Base-by-base conservation (phyloP, 1,140 invertebrate species). In the Cyclina sinensis region DNA sequence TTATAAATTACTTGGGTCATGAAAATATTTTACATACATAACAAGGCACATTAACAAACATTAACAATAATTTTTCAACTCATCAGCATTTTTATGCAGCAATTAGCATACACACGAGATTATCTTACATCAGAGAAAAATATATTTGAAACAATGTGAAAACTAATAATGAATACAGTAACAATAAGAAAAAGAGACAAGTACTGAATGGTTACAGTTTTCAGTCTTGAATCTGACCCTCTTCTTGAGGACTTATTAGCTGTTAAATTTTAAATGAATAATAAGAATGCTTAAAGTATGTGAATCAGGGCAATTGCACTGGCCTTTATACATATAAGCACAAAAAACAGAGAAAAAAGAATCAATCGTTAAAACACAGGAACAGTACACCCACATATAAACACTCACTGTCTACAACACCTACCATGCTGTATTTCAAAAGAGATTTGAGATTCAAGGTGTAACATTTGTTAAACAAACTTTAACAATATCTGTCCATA, bases 1-100 rank as follows among this genome's bases (percentile, higher is more conserved):
- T 78, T 48, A 78, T 78, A 78, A 78, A 78, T 78, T 78, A 78
- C 35, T 24, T 30, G 74, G 74, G 46, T 54, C 74, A 78, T 78
- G 74, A 78, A 78, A 78, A 78, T 78, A 78, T 78, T 51, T 78
- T 78, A 78, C 74, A 78, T 30, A 78, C 70, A 74, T 48, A 78
- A 51, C 65, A 70, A 37, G 0, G 54, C 37, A 78, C 30, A 78
- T 54, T 30, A 35, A 54, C 27, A 32, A 32, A 24, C 16, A 24
- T 48, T 30, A 54, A 78, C 43, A 78, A 78, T 32, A 3, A 78
- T 48, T 16, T 48, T 4, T 16, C 7, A 46, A 9, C 18, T 46
- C 9, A 48, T 48, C 39, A 74, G 14, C 37, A 48, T 48, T 54
- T 48, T 48, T 73, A 16, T 73, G 68, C 39, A 30, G 39, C 39